Conservation (phyloP, 2,888 invertebrate species). For the Agrypnus murinus region DNA sequence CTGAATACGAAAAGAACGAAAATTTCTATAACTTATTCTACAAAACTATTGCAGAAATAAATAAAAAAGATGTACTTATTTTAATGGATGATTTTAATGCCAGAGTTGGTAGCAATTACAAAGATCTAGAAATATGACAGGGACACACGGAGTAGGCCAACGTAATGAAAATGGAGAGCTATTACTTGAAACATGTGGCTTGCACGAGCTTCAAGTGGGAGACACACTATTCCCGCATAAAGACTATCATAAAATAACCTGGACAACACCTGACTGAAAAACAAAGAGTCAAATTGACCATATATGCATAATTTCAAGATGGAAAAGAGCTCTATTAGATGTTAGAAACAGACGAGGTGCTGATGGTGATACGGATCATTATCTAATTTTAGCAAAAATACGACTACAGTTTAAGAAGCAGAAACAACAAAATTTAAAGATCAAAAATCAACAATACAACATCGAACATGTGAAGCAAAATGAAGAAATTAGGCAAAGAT, state of each 20-base stretch:
- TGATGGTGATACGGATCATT: conserved; percentile 2
- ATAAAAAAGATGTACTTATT: conserved; percentile 13
- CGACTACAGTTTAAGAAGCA: too few species aligned
- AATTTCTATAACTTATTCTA: background rate
- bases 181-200: background rate
- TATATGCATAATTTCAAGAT: conserved; percentile 5
- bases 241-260: background rate
- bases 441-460: too few species aligned
- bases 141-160: background rate
- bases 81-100: background rate
- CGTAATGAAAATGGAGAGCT: too few species aligned
- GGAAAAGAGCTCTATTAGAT: too few species aligned
- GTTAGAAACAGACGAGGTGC: too few species aligned
- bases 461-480: conserved; percentile 11
- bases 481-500: conserved; percentile 9
- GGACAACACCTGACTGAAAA: background rate
- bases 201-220: conserved; percentile 7
- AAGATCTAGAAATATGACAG: conserved; percentile 10
- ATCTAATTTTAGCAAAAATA: too few species aligned
- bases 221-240: conserved; percentile 4
- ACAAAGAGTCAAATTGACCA: background rate
- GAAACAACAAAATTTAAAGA: too few species aligned
- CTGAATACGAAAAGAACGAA: conserved; percentile 4
- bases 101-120: conserved; percentile 6
- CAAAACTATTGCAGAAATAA: too few species aligned